Evolutionary conservation across 2,888 invertebrate species (phyloP).

Genomic region (Clostera curtula): DNA sequence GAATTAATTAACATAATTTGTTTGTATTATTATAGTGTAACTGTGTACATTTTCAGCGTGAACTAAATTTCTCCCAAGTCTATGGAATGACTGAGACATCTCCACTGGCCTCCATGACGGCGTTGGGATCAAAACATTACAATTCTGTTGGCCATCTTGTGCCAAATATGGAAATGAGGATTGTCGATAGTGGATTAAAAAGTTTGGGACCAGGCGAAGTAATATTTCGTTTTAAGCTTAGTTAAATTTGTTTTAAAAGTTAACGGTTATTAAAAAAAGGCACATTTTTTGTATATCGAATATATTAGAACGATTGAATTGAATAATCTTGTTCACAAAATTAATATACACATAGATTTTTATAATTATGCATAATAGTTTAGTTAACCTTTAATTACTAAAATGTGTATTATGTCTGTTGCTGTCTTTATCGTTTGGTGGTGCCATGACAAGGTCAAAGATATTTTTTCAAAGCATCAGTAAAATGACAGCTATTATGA

Average conservation of each 20-base stretch:
- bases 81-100: constrained; percentile 83
- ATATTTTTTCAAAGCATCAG: no score
- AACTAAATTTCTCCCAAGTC: constrained; percentile 56
- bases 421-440: no score
- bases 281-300: no score
- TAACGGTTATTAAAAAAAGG: no score
- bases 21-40: background rate
- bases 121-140: constrained; percentile 29
- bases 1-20: background rate
- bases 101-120: constrained; percentile 63
- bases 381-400: no score
- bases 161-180: constrained; percentile 76
- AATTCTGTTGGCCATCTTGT: constrained; percentile 71
- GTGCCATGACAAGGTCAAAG: no score
- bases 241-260: constrained; percentile 3
- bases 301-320: no score
- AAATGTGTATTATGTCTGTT: no score
- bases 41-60: constrained; percentile 29
- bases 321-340: no score
- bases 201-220: constrained; percentile 72
- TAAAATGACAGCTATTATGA: no score
- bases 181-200: constrained; percentile 61
- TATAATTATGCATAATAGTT: no score
- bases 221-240: constrained; percentile 7
- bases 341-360: no score